phyloP scores from a whole-genome alignment of 1,140 invertebrate genomes.

The Apolygus lucorum region DNA sequence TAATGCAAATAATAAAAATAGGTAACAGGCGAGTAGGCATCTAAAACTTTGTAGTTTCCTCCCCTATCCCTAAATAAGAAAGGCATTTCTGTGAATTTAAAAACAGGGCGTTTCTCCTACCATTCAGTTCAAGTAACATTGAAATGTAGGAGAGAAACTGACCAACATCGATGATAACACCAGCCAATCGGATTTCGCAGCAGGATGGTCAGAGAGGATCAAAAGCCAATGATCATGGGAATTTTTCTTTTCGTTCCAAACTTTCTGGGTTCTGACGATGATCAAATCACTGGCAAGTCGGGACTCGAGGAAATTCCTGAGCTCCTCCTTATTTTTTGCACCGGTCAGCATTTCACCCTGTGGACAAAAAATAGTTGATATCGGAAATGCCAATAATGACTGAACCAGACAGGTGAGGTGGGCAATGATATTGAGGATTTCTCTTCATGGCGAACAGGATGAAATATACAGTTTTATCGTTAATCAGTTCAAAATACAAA shows the following conservation, averaged over 20 bases:
- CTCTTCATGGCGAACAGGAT: no score
- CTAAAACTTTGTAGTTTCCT: no score
- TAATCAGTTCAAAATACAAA: no score
- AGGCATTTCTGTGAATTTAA: no score
- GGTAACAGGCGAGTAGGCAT: neutral
- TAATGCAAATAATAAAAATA: constrained; percentile 15
- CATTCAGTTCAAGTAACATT: no score
- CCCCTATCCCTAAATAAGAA: no score
- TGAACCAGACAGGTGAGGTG: neutral
- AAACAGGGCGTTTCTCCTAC: no score
- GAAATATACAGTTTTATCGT: no score
- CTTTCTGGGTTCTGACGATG: constrained; percentile 35
- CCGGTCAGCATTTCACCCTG: constrained; percentile 39
- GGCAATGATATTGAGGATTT: no score
- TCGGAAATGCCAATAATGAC: neutral
- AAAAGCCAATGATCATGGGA: constrained; percentile 38
- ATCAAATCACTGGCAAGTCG: constrained; percentile 36
- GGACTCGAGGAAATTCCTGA: constrained; percentile 43
- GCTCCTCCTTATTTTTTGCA: constrained; percentile 40
- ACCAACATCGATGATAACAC: constrained; percentile 58
- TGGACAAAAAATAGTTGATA: no score
- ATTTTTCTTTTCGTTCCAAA: constrained; percentile 37
- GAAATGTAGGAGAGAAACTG: no score
- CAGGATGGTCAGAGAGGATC: constrained; percentile 47
- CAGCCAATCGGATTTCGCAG: constrained; percentile 43